Conservation (phyloP, 2,113 vertebrate species). For the Colistium nudipinnis region DNA sequence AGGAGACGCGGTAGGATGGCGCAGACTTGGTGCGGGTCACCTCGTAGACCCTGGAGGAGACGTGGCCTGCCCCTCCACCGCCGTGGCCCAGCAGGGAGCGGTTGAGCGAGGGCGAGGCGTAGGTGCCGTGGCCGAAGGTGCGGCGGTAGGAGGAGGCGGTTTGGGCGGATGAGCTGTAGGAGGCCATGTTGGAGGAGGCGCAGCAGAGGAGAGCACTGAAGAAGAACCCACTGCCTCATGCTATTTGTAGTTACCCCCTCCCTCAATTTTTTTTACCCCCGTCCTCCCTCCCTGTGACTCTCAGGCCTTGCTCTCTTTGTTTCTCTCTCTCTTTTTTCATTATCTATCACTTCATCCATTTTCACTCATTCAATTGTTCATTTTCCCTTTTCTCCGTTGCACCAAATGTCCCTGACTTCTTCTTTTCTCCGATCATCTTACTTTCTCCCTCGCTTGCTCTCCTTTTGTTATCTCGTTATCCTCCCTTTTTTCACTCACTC, state of each 20-base stretch:
- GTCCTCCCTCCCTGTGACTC: not conserved
- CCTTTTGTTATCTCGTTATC: not conserved
- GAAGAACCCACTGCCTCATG: not conserved
- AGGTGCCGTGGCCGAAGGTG: conserved; percentile 83
- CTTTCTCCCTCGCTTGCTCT: not conserved
- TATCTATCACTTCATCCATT: not conserved
- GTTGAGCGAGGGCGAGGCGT: conserved; percentile 79
- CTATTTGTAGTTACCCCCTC: conserved; percentile 71
- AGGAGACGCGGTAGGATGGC: conserved; percentile 79
- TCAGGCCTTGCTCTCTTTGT: not conserved
- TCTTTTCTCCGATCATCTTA: too few species aligned
- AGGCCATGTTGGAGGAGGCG: conserved; percentile 84
- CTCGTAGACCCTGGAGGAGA: conserved; percentile 89
- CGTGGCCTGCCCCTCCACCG: conserved; percentile 11
- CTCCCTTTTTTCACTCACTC: not conserved
- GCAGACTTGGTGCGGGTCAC: conserved; percentile 83
- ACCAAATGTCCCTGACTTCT: too few species aligned
- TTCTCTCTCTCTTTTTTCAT: not conserved
- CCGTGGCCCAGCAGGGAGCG: conserved; percentile 79
- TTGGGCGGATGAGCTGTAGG: conserved; percentile 87
- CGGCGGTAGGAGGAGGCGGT: conserved; percentile 91
- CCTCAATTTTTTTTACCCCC: conserved; percentile 14
- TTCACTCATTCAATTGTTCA: not conserved
- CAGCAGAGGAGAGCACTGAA: conserved; percentile 36
- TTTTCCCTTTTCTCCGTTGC: not conserved